Evolutionary conservation across 1,140 invertebrate genomes (phyloP), one percentile per base, ranked within the genome.

Genomic region (Pararge aegeria): DNA sequence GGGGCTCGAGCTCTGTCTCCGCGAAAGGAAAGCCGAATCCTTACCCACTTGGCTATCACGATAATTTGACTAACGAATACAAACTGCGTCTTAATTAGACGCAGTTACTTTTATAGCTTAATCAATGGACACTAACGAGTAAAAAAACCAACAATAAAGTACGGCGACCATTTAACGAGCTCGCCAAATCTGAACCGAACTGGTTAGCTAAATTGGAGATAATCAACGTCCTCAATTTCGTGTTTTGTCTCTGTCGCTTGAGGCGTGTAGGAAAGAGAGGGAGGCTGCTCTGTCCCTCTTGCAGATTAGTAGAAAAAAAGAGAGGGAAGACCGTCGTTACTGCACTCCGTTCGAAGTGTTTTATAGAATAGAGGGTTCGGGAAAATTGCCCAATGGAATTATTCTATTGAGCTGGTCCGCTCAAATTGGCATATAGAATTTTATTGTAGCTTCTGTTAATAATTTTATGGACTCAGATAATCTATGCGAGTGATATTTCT

Each of bases 201-300:
- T 62, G 64, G 66, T 70, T 71, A 60, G 55, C 56, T 75, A 66
- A 75, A 72, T 75, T 72, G 69, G 61, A 66, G 66, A 75, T 72
- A 70, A 75, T 75, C 70, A 70, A 70, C 66, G 65, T 64, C 18
- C 63, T 29, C 52, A 37, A 61, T 34, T 44, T 20, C 30, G 53
- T 59, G 5, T 56, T 16, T 46, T 38, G 44, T 63, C 66, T 42
- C 51, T 53, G 57, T 71, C 66, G 16, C 51, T 16, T 12, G 21
- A 46, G 21, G 12, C 4, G 29, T 10, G 42, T 40, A 37, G 9
- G n/a, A 56, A 34, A 55, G 61, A 62, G 57, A 46, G 42, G 48
- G n/a, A 48, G 15, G 3, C 7, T 12, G 5, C 38, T 42, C 38
- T 15, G 16, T 18, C 13, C 16, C 38, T 18, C 9, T 38, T 38